Evolutionary conservation across 2,888 invertebrate genomes (phyloP).

Genomic region (Spatulosminthurus flaviceps): DNA sequence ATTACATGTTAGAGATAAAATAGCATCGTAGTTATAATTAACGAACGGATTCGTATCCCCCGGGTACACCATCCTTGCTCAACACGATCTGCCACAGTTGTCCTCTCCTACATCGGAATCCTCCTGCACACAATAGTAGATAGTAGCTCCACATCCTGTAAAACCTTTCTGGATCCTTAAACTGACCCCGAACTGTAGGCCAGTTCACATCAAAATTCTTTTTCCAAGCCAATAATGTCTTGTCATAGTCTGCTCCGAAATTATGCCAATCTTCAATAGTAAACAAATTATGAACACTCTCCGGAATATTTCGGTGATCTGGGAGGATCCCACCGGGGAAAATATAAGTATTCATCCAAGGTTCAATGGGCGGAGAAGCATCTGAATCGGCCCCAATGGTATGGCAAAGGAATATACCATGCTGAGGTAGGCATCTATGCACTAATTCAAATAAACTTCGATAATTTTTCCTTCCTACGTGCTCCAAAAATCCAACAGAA

Average conservation of each 20-base stretch:
- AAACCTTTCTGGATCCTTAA: conserved; percentile 40
- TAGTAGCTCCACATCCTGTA: conserved; percentile 48
- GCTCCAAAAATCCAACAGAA: conserved; percentile 42
- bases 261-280: conserved; percentile 49
- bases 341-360: conserved; percentile 25
- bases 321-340: conserved; percentile 44
- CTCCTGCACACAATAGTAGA: conserved; percentile 42
- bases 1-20: too few relatives aligned
- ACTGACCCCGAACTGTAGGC: conserved; percentile 42
- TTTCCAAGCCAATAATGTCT: conserved; percentile 38
- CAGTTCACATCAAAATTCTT: conserved; percentile 30
- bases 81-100: conserved; percentile 51
- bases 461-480: conserved; percentile 46
- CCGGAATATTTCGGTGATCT: conserved; percentile 9
- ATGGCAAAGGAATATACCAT: conserved; percentile 47
- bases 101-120: conserved; percentile 33
- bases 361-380: not conserved
- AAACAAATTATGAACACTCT: conserved; percentile 22
- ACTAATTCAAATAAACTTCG: conserved; percentile 24
- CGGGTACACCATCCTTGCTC: conserved; percentile 38
- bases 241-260: conserved; percentile 39
- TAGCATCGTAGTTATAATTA: too few relatives aligned
- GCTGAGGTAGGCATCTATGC: conserved; percentile 4
- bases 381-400: conserved; percentile 25
- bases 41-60: conserved; percentile 40